These are phyloP conservation scores for Brachionus sp. DNA, from an alignment of 1,140 invertebrate genomes.

Conservation along the genomic window DNA sequence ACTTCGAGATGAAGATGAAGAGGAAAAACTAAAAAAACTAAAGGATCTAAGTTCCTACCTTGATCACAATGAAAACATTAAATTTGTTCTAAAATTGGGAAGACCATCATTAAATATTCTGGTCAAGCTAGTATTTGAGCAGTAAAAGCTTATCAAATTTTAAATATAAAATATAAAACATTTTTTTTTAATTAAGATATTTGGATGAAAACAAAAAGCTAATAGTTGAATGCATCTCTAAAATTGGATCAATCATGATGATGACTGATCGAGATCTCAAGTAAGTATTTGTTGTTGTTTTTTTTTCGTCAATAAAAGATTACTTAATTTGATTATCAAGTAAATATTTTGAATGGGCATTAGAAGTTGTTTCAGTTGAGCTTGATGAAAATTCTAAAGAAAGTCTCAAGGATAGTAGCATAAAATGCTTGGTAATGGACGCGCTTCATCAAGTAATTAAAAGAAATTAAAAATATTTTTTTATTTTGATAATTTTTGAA, in stretches of 20 bases:
- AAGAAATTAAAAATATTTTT: neutral
- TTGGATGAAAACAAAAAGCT: neutral
- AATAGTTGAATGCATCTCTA: constrained; percentile 16
- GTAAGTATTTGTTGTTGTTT: neutral
- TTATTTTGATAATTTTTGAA: neutral
- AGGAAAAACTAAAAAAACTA: constrained; percentile 17
- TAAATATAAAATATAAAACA: neutral
- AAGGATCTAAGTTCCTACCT: constrained; percentile 20
- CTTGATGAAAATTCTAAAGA: neutral
- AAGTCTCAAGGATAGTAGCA: constrained; percentile 10
- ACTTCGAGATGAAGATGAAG: constrained; percentile 37
- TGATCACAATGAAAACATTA: constrained; percentile 41
- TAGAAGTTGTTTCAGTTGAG: neutral
- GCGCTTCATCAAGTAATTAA: constrained; percentile 17
- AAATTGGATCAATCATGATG: constrained; percentile 23
- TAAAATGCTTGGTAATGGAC: constrained; percentile 2
- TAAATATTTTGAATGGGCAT: constrained; percentile 15
- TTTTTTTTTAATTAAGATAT: neutral
- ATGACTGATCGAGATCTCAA: constrained; percentile 34
- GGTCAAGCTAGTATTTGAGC: constrained; percentile 8
- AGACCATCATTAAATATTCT: constrained; percentile 11
- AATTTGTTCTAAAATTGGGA: constrained; percentile 44
- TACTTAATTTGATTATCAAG: neutral
- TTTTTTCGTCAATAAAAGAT: neutral
- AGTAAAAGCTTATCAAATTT: neutral